Base-by-base conservation (phyloP, 2,888 invertebrate genomes). In the Thalpophila matura region DNA sequence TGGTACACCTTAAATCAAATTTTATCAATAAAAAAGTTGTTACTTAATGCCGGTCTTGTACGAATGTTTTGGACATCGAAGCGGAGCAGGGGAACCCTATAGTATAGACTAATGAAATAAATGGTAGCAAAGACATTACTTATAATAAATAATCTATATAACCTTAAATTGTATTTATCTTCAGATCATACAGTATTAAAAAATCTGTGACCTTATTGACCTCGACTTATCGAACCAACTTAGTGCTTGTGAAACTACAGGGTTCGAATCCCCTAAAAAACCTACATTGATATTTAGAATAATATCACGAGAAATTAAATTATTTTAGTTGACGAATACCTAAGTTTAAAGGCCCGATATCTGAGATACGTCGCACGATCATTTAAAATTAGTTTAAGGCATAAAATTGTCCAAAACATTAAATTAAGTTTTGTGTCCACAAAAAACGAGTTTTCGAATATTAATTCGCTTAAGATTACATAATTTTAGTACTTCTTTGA, bases 1-100 rank as follows among this genome's bases (percentile, higher is more conserved):
- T 94, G 93, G 92, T 94, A 91, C 89, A 88, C 89, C 90, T 90
- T 89, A 82, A 82, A 83, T 80, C 65, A 85, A 62, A 83, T 71
- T 72, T 75, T 76, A 83, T 82, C 82, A 80, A 76, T 79, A 78
- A 83, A 82, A 82, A 79, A 61, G 54, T 73, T 74, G 58, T 74
- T 74, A 66, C 56, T 73, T 81, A 80, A 76, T 70, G 72, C 74
- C 71, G 80, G 73, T 71, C 67, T 70, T 54, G 58, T 69, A 75
- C 66, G 53, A 70, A 63, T 50, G 54, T 68, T 74, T 51, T 74
- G 83, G 83, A 82, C 82, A 87, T 81, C 83, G 80, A 69, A 83
- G 82, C 82, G 76, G 78, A 38, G 45, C 57, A 46, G 67, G 55
- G 31, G 62, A 75, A 75, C 70, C 70, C 79, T 74, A 68, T 62